These are phyloP conservation scores for Ramphastos sulfuratus DNA, from an alignment of 2,113 vertebrate species.

Conservation along the genomic window DNA sequence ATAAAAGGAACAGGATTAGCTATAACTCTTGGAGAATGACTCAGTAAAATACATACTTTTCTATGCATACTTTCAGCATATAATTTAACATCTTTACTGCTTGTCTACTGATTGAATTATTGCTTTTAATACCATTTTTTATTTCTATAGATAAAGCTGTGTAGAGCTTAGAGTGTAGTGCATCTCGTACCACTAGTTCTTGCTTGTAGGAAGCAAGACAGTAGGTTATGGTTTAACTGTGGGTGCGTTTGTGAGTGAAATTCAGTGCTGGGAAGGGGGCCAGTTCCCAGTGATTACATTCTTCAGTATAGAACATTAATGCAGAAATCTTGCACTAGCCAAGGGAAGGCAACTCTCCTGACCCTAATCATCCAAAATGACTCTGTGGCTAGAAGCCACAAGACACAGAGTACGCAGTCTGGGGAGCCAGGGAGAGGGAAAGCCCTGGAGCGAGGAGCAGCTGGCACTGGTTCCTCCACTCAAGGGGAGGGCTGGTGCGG, in stretches of 20 bases:
- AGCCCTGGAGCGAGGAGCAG: neutral
- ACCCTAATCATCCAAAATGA: conserved; percentile 16
- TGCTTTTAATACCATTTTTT: neutral
- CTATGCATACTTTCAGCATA: neutral
- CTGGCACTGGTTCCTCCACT: neutral
- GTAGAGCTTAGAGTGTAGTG: neutral
- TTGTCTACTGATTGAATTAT: neutral
- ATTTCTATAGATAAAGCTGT: neutral
- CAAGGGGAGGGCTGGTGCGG: neutral
- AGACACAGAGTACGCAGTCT: neutral
- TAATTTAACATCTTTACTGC: neutral
- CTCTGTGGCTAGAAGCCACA: conserved; percentile 4
- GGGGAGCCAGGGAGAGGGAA: neutral
- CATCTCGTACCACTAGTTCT: neutral
- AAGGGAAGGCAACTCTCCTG: conserved; percentile 26
- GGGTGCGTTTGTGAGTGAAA: conserved; percentile 59
- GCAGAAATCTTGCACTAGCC: neutral
- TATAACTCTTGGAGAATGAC: neutral
- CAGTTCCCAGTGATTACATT: conserved; percentile 52
- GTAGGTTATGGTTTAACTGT: conserved; percentile 44
- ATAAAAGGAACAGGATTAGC: neutral
- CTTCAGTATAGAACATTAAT: conserved; percentile 5
- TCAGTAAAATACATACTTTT: neutral
- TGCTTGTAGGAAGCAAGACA: conserved; percentile 33
- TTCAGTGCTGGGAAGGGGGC: conserved; percentile 53